Conservation (phyloP, 2,888 invertebrate genomes). For the Ischnura elegans region DNA sequence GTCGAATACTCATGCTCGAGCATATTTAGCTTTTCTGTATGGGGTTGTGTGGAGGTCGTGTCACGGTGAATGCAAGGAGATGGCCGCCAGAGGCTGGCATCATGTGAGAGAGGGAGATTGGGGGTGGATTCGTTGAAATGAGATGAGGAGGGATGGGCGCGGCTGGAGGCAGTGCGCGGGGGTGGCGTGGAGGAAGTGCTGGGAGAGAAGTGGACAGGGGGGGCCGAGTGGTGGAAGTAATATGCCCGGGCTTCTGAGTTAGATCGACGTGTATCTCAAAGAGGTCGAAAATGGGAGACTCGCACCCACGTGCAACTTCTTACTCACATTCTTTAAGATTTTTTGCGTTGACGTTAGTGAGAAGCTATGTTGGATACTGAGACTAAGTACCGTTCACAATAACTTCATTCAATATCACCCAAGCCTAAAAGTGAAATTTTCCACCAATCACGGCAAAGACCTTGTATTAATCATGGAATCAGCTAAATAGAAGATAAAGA, state of each 20-base stretch:
- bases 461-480: too few relatives aligned
- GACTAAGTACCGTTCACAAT: too few relatives aligned
- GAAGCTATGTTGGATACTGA: too few relatives aligned
- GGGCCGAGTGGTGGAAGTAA: neutral
- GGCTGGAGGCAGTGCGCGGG: neutral
- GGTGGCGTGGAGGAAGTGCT: neutral
- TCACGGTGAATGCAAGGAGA: neutral
- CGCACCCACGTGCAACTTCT: neutral
- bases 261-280: neutral
- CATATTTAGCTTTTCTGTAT: too few relatives aligned
- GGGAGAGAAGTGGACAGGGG: neutral
- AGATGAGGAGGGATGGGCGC: neutral
- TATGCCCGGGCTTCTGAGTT: neutral
- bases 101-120: neutral
- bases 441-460: too few relatives aligned
- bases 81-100: neutral
- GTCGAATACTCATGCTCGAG: too few relatives aligned
- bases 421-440: too few relatives aligned
- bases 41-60: neutral
- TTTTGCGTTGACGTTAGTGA: too few relatives aligned
- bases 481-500: too few relatives aligned
- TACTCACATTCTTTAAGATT: too few relatives aligned
- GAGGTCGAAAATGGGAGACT: neutral
- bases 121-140: neutral
- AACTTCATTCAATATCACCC: too few relatives aligned